Evolutionary conservation across 2,888 invertebrate genomes (phyloP).

Genomic region (Meteorus colon): DNA sequence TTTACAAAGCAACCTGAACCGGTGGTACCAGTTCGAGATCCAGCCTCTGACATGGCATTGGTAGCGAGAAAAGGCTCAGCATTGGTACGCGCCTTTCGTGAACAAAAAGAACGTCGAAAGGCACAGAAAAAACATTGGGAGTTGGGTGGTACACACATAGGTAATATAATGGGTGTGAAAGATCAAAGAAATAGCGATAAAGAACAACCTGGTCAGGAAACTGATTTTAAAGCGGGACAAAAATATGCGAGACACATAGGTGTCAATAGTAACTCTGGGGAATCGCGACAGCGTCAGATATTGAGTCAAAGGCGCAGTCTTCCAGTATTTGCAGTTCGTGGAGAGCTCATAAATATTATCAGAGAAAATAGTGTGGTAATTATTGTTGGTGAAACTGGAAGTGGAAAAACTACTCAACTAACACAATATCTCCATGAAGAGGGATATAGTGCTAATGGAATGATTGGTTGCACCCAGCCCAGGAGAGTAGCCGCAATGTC

Average conservation of each 20-base stretch:
- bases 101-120: conserved; percentile 96
- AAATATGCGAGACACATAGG: conserved; percentile 97
- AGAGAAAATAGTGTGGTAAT: conserved; percentile 95
- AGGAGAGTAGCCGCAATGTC: conserved; percentile 99
- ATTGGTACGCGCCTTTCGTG: conserved; percentile 91
- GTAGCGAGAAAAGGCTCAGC: conserved; percentile 95
- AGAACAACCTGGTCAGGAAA: conserved; percentile 74
- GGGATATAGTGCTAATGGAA: conserved; percentile 92
- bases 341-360: conserved; percentile 92
- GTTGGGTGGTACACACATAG: conserved; percentile 94
- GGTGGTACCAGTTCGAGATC: conserved; percentile 97
- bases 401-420: conserved; percentile 98
- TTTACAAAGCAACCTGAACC: conserved; percentile 99
- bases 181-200: conserved; percentile 79
- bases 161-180: conserved; percentile 95
- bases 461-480: conserved; percentile 98
- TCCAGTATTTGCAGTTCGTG: conserved; percentile 96
- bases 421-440: conserved; percentile 99
- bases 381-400: conserved; percentile 96
- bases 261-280: conserved; percentile 77
- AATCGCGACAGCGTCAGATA: conserved; percentile 88
- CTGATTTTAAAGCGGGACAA: conserved; percentile 93
- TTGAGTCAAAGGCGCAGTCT: conserved; percentile 91
- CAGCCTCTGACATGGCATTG: conserved; percentile 98
- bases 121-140: conserved; percentile 99